Base-by-base conservation (phyloP, 2,888 invertebrate genomes). In the Drosophila ochracea region DNA sequence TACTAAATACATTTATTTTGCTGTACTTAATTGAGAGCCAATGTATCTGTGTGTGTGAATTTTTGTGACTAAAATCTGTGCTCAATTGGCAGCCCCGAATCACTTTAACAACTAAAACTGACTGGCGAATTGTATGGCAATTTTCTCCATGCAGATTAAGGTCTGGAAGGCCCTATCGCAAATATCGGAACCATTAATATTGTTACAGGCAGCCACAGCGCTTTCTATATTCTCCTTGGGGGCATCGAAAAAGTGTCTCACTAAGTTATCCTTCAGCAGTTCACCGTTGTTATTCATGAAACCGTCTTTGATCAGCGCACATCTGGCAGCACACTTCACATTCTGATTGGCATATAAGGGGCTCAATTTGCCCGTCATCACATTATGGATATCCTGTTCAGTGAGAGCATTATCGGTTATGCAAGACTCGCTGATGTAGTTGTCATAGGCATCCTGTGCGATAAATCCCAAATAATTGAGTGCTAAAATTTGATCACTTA, bases 151-250 rank as follows among this genome's bases (percentile, higher is more conserved):
- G 43, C 87, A 87, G 10, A 0, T 1, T 66, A 78, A 25, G 1
- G 82, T 64, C 16, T 77, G 37, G 62, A 75, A 83, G 10, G 85
- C 84, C 0, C 68, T 70, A 19, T 85, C 85, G 13, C 85, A 85
- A 31, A 78, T 76, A 69, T 84, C 84, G 52, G 37, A 67, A 0
- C 78, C 85, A 19, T 49, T 65, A 10, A 67, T 13, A 1, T 13
- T 31, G 68, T 72, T 63, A 57, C 85, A 86, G 19, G 31, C 53
- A 0, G 25, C 28, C 39, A 85, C 7, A 1, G 67, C 76, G 19
- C 28, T 57, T 1, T 73, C 64, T 2, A 82, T 16, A 2, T 47
- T 37, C 0, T n/a, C 33, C 47, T 55, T 0, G 0, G 39, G 9
- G 0, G 65, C 19, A 7, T 73, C 53, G 5, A 21, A 31, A 25